Percentiles rank a stretch among this genome's conserved stretches.
Conservation (phyloP, 2,888 invertebrate genomes). For the Cotesia congregata region DNA sequence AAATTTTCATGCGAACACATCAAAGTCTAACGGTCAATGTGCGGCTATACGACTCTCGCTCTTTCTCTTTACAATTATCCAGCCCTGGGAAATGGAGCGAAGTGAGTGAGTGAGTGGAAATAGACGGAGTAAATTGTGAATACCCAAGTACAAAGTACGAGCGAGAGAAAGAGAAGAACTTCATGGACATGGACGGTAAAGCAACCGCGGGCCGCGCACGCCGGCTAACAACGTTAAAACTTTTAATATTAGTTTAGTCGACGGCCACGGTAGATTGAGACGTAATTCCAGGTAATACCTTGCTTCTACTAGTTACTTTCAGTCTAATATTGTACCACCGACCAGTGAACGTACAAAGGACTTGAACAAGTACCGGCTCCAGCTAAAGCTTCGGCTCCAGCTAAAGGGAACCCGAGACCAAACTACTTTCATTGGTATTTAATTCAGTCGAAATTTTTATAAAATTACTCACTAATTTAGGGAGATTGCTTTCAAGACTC, state of each 20-base stretch:
- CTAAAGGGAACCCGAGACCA: slow-evolving; percentile 56
- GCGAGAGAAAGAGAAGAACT: slow-evolving; percentile 41
- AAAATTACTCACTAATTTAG: no score
- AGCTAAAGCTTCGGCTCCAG: no score
- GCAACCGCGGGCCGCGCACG: slow-evolving; percentile 66
- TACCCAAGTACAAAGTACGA: slow-evolving; percentile 43
- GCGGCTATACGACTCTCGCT: slow-evolving; percentile 52
- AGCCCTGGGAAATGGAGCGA: slow-evolving; percentile 32
- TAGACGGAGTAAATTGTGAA: slow-evolving; percentile 35
- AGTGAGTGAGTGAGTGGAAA: slow-evolving; percentile 19
- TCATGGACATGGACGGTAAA: slow-evolving; percentile 66
- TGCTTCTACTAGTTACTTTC: slow-evolving; percentile 68
- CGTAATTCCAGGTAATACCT: slow-evolving; percentile 71
- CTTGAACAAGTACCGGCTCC: slow-evolving; percentile 27
- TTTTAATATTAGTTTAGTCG: slow-evolving; percentile 72
- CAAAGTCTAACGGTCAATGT: slow-evolving; percentile 68
- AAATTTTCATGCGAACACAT: slow-evolving; percentile 67
- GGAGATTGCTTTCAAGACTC: slow-evolving; percentile 39
- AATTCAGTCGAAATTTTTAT: no score
- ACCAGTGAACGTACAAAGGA: slow-evolving; percentile 67
- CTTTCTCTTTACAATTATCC: slow-evolving; percentile 41
- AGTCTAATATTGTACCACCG: slow-evolving; percentile 66
- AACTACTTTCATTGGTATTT: slow-evolving; percentile 47
- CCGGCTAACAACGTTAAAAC: slow-evolving; percentile 69
- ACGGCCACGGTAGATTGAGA: slow-evolving; percentile 71